Evolutionary conservation across 2,888 invertebrate genomes (phyloP).

Genomic region (Heliconius charithonia): DNA sequence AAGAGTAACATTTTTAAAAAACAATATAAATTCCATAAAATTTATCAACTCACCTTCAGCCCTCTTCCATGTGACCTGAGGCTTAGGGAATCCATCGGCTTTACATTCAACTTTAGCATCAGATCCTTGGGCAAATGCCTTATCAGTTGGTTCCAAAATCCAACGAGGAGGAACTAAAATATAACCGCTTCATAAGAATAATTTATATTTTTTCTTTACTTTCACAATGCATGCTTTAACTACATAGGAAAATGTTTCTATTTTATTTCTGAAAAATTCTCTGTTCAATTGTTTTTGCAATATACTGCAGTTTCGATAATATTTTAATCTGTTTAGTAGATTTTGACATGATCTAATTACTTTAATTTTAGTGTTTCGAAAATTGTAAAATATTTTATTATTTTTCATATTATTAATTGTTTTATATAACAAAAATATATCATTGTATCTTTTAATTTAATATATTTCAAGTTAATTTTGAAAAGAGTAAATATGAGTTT

Average conservation of each 20-base stretch:
- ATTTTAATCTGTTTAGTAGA: constrained; percentile 1
- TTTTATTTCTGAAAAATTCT: background rate
- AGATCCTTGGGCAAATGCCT: constrained; percentile 97
- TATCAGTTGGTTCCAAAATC: constrained; percentile 97
- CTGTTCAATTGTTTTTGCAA: constrained; percentile 2
- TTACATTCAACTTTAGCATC: constrained; percentile 97
- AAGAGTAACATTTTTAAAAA: background rate
- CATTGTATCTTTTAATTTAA: background rate
- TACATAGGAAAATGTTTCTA: background rate
- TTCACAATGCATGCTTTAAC: background rate
- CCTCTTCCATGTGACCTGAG: constrained; percentile 97
- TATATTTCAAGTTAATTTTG: background rate
- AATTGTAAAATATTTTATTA: no score
- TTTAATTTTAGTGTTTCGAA: background rate
- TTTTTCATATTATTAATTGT: background rate
- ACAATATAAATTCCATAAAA: background rate
- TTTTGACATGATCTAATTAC: background rate
- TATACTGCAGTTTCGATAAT: background rate
- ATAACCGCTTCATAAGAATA: constrained; percentile 48
- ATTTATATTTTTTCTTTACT: background rate
- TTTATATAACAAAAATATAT: background rate
- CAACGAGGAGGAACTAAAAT: constrained; percentile 96
- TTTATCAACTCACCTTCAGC: constrained; percentile 88
- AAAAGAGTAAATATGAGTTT: background rate
- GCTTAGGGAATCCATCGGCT: constrained; percentile 97